Percentiles rank a stretch among this genome's conserved stretches.
These are phyloP conservation scores for Collichthys lucidus DNA, from an alignment of 2,113 vertebrate genomes.

Conservation along the genomic window DNA sequence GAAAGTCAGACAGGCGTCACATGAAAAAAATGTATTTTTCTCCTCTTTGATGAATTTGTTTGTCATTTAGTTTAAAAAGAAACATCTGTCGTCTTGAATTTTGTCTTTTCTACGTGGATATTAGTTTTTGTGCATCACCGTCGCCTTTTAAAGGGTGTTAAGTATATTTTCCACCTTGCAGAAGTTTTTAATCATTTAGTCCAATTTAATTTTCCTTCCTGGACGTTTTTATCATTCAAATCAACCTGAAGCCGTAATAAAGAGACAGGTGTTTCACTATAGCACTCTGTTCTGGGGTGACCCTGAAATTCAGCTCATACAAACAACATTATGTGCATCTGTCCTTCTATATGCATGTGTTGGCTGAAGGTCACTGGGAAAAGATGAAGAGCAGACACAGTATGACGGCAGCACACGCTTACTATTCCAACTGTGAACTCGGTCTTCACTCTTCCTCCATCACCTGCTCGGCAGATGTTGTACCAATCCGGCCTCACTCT, in stretches of 20 bases:
- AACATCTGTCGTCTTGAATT: background rate
- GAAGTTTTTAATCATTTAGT: conserved; percentile 3
- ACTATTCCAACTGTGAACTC: conserved; percentile 69
- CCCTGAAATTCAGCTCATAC: conserved; percentile 48
- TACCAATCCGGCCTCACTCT: conserved; percentile 47
- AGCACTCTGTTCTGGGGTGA: conserved; percentile 18
- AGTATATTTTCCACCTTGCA: background rate
- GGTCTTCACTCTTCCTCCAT: conserved; percentile 67
- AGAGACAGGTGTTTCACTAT: conserved; percentile 15
- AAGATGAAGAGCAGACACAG: conserved; percentile 48
- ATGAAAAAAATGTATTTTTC: background rate
- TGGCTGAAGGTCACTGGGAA: conserved; percentile 61
- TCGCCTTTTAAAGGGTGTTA: background rate
- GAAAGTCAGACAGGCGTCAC: background rate
- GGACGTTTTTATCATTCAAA: conserved; percentile 20
- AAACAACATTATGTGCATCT: conserved; percentile 14
- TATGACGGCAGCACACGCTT: conserved; percentile 48
- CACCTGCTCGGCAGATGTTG: conserved; percentile 74
- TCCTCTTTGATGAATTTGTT: background rate
- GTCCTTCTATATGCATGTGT: conserved; percentile 41
- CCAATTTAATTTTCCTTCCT: background rate
- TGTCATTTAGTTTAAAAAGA: background rate
- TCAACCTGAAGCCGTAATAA: conserved; percentile 18
- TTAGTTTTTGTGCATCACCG: background rate
- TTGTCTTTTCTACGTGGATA: background rate